These are phyloP conservation scores for Lasaia peninsularis DNA, from an alignment of 1,140 invertebrate species.

Conservation along the genomic window DNA sequence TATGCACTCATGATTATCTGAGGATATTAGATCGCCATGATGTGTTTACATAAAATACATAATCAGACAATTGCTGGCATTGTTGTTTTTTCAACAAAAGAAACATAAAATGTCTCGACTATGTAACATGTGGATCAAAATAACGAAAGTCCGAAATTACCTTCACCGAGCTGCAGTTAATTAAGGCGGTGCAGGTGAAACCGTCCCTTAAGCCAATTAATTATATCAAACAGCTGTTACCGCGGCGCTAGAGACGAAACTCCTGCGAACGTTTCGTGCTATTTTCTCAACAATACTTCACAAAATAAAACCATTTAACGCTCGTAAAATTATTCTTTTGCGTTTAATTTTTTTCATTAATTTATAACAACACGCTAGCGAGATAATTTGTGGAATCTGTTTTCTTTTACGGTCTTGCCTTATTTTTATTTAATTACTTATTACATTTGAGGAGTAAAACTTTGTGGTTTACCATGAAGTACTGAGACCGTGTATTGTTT, in stretches of 20 bases:
- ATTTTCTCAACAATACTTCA: slow-evolving; percentile 10
- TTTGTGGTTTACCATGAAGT: no score
- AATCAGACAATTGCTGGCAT: no score
- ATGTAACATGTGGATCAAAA: background rate
- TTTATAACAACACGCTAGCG: slow-evolving; percentile 1
- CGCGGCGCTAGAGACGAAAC: slow-evolving; percentile 7
- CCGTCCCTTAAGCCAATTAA: slow-evolving; percentile 8
- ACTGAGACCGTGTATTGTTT: no score
- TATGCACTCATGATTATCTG: no score
- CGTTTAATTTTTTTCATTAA: background rate
- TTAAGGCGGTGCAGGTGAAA: slow-evolving; percentile 5
- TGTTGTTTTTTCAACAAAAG: no score
- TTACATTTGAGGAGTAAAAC: no score
- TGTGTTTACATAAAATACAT: no score
- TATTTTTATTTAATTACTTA: background rate
- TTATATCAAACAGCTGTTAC: slow-evolving; percentile 12
- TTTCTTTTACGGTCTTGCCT: background rate
- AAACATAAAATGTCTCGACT: no score
- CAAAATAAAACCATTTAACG: slow-evolving; percentile 13
- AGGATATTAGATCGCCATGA: no score
- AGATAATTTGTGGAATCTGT: background rate
- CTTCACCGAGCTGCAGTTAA: background rate
- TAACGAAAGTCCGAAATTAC: background rate
- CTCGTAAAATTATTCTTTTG: slow-evolving; percentile 1
- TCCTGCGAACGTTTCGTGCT: slow-evolving; percentile 8